Evolutionary conservation across 2,797 vertebrate species (phyloP).

Genomic region (Toxotes lorentzi): DNA sequence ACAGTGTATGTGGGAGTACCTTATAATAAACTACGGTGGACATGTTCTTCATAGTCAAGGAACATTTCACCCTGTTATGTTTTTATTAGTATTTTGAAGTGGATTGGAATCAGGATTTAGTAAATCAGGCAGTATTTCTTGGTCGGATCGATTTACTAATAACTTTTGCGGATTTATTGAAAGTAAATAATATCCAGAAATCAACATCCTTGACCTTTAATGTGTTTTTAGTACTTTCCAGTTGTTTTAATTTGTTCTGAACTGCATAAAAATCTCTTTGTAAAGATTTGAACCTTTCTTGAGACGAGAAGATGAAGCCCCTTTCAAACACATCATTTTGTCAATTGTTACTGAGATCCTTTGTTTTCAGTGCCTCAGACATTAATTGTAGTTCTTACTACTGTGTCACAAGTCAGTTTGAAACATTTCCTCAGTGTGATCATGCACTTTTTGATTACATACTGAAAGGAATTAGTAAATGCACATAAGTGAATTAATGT

Average conservation of each 20-base stretch:
- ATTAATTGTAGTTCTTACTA: constrained; percentile 48
- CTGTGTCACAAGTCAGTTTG: constrained; percentile 64
- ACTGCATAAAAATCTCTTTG: neutral
- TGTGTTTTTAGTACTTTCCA: constrained; percentile 12
- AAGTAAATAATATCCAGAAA: neutral
- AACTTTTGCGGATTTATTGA: constrained; percentile 7
- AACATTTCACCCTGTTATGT: neutral
- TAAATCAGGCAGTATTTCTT: neutral
- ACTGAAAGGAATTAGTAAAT: constrained; percentile 73
- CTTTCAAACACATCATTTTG: constrained; percentile 31
- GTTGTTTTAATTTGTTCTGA: constrained; percentile 8
- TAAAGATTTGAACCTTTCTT: constrained; percentile 54
- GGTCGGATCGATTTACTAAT: neutral
- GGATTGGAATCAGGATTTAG: neutral
- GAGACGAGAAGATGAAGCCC: constrained; percentile 24
- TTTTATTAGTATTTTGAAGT: constrained; percentile 6
- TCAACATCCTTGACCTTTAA: neutral
- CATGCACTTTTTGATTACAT: constrained; percentile 67
- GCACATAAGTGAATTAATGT: constrained; percentile 82
- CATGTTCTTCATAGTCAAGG: neutral
- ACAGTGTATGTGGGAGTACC: neutral
- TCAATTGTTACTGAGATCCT: constrained; percentile 42
- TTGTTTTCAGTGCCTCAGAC: constrained; percentile 56
- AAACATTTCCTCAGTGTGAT: constrained; percentile 70
- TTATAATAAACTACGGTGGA: constrained; percentile 5